Percentiles rank a stretch among this genome's conserved stretches.
phyloP scores from a whole-genome alignment of 2,797 vertebrate species.

The Pipistrellus kuhlii region DNA sequence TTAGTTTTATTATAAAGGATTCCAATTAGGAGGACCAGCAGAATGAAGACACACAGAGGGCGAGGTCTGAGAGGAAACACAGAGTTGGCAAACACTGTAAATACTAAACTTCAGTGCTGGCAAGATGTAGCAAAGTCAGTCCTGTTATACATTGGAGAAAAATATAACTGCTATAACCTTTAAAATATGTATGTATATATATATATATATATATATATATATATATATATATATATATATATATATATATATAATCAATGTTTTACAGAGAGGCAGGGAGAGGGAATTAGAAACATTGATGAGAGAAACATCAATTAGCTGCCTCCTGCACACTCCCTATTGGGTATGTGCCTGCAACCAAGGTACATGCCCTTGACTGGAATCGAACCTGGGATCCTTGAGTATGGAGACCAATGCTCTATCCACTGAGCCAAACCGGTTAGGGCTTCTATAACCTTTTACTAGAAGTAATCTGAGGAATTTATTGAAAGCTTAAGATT shows the following conservation, averaged over 20 bases:
- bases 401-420: too few relatives aligned
- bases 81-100: neutral
- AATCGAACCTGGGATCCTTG: too few relatives aligned
- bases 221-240: too few relatives aligned
- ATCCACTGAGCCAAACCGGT: too few relatives aligned
- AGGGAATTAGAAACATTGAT: too few relatives aligned
- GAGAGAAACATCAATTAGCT: too few relatives aligned
- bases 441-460: neutral
- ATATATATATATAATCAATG: too few relatives aligned
- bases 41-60: neutral
- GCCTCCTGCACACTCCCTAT: too few relatives aligned
- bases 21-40: neutral
- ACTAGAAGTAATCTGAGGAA: constrained; percentile 10
- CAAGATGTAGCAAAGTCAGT: neutral
- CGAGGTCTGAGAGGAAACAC: neutral
- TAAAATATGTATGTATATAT: neutral
- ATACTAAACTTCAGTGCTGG: constrained; percentile 13
- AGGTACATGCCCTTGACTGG: too few relatives aligned
- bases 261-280: too few relatives aligned
- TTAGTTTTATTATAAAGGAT: neutral
- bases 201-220: too few relatives aligned
- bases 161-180: neutral
- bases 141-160: neutral
- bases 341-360: too few relatives aligned
- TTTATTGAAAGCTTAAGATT: neutral